Percentiles rank a stretch among this genome's conserved stretches.
Conservation (phyloP, 1,140 invertebrate genomes). For the Lysiphlebus fabarum region DNA sequence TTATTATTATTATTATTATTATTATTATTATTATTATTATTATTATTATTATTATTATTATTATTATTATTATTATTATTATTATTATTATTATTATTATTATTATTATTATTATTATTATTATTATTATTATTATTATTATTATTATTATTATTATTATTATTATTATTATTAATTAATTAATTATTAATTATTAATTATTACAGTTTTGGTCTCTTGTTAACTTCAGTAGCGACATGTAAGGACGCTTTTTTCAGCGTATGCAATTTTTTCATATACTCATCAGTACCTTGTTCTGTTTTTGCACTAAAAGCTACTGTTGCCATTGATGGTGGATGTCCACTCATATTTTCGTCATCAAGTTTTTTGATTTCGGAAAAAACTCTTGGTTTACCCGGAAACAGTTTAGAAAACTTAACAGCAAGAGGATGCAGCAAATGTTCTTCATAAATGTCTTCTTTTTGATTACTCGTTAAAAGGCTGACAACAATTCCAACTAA, state of each 20-base stretch:
- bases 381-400: conserved; percentile 56
- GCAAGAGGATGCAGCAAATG: conserved; percentile 66
- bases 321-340: conserved; percentile 34
- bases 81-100: too few relatives aligned
- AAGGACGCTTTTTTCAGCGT: conserved; percentile 46
- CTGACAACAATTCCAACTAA: conserved; percentile 65
- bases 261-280: conserved; percentile 46
- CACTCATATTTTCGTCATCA: conserved; percentile 29
- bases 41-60: too few relatives aligned
- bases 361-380: conserved; percentile 40
- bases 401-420: conserved; percentile 57
- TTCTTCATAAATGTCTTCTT: conserved; percentile 66
- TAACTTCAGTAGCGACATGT: conserved; percentile 50
- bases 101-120: too few relatives aligned
- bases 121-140: too few relatives aligned
- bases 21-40: too few relatives aligned
- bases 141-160: too few relatives aligned
- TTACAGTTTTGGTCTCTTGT: conserved; percentile 48
- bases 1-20: too few relatives aligned
- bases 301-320: conserved; percentile 34
- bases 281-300: conserved; percentile 33
- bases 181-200: too few relatives aligned
- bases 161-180: too few relatives aligned
- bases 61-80: too few relatives aligned
- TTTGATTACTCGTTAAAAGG: conserved; percentile 59